Conservation (phyloP, 2,797 vertebrate species). For the Trachurus trachurus region DNA sequence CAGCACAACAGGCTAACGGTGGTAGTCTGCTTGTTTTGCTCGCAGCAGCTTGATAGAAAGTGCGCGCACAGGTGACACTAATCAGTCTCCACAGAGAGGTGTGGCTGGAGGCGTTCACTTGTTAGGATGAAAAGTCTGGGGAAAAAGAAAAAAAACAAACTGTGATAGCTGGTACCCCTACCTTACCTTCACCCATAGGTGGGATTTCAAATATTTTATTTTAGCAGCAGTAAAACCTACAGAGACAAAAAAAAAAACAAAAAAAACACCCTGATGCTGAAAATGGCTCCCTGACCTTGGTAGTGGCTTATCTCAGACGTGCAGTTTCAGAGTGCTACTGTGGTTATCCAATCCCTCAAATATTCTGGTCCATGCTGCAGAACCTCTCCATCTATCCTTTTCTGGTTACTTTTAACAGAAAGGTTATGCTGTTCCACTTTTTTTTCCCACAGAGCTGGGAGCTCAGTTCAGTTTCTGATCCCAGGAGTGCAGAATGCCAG, state of each 20-base stretch:
- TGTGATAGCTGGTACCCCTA: neutral
- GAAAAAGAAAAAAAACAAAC: no score
- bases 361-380: conserved; percentile 10
- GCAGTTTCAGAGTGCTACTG: neutral
- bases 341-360: neutral
- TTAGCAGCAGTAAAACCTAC: neutral
- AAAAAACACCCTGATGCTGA: neutral
- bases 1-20: neutral
- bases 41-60: neutral
- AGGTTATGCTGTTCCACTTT: conserved; percentile 6
- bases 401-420: conserved; percentile 15
- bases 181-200: neutral
- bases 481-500: conserved; percentile 10
- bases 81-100: conserved; percentile 42
- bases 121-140: neutral
- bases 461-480: conserved; percentile 26
- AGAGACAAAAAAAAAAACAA: neutral
- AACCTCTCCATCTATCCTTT: conserved; percentile 17
- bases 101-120: conserved; percentile 1
- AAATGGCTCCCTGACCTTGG: neutral
- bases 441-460: conserved; percentile 17
- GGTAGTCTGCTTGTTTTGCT: neutral
- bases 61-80: conserved; percentile 58
- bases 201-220: neutral
- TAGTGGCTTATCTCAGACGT: conserved; percentile 4